Evolutionary conservation across 2,113 vertebrate genomes (phyloP).

Genomic region (Crotalus horridus): DNA sequence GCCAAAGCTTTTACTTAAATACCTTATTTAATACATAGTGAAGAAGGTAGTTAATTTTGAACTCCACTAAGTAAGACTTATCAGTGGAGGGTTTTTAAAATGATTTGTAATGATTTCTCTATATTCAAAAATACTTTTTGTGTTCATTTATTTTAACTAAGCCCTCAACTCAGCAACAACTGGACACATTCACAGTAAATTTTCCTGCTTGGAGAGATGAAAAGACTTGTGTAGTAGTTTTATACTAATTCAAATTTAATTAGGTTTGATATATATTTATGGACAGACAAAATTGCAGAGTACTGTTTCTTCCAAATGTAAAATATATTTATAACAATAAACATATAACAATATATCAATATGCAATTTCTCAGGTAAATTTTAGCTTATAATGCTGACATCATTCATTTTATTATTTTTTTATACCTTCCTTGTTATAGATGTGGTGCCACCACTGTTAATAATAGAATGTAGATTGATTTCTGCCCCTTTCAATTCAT

Average conservation of each 20-base stretch:
- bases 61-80: not conserved
- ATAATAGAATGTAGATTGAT: not conserved
- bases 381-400: not conserved
- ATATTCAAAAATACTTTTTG: not conserved
- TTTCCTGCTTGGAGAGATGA: not conserved
- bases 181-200: not conserved
- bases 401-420: not conserved
- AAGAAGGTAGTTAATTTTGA: not conserved
- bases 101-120: not conserved
- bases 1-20: not conserved
- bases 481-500: not conserved
- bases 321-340: not conserved
- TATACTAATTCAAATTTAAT: not conserved
- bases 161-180: not conserved
- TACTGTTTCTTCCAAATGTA: not conserved
- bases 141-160: not conserved
- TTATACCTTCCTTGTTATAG: not conserved
- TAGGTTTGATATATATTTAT: not conserved
- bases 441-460: not conserved
- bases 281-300: not conserved
- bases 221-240: not conserved
- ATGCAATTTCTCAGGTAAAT: not conserved
- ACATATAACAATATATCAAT: not conserved
- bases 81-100: not conserved
- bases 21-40: not conserved